These are phyloP conservation scores for Caenorhabditis virilis DNA, from an alignment of 2,888 invertebrate genomes.

Conservation along the genomic window DNA sequence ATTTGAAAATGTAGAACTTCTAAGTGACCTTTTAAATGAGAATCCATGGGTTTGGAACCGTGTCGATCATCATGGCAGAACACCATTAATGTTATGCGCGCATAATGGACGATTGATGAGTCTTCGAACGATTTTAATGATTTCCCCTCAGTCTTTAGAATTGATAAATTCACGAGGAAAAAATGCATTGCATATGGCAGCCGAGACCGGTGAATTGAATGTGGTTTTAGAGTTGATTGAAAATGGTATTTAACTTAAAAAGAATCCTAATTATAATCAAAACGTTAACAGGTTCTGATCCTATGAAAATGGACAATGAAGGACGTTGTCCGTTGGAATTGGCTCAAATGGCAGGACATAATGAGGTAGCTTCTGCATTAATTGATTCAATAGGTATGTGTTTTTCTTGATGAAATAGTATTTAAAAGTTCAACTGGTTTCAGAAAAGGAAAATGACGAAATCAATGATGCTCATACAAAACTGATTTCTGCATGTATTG, in stretches of 20 bases:
- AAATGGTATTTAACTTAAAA: slow-evolving; percentile 8
- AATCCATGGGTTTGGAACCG: slow-evolving; percentile 50
- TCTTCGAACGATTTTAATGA: slow-evolving; percentile 70
- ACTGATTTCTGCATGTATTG: slow-evolving; percentile 79
- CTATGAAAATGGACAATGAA: slow-evolving; percentile 69
- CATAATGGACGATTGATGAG: slow-evolving; percentile 74
- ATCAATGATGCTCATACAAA: slow-evolving; percentile 71
- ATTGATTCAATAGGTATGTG: slow-evolving; percentile 60
- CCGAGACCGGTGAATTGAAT: slow-evolving; percentile 54
- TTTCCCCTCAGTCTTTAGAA: slow-evolving; percentile 35
- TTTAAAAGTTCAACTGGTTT: slow-evolving; percentile 4
- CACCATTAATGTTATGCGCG: slow-evolving; percentile 80
- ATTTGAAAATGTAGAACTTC: slow-evolving; percentile 85
- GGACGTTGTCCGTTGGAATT: slow-evolving; percentile 79
- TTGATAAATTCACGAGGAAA: slow-evolving; percentile 55
- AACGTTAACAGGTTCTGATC: slow-evolving; percentile 20
- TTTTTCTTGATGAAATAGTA: slow-evolving; percentile 1
- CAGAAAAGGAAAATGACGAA: slow-evolving; percentile 48
- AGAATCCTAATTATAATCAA: background rate
- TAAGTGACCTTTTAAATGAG: slow-evolving; percentile 78
- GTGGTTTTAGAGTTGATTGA: slow-evolving; percentile 31
- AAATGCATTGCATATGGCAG: slow-evolving; percentile 62
- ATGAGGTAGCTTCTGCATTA: slow-evolving; percentile 65
- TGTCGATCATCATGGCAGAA: slow-evolving; percentile 72
- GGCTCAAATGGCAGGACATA: slow-evolving; percentile 77